A percentile compares a stretch with the other conserved stretches of the same genome.
These are phyloP conservation scores for Drosophila rubida DNA, from an alignment of 2,888 invertebrate genomes.

Conservation along the genomic window DNA sequence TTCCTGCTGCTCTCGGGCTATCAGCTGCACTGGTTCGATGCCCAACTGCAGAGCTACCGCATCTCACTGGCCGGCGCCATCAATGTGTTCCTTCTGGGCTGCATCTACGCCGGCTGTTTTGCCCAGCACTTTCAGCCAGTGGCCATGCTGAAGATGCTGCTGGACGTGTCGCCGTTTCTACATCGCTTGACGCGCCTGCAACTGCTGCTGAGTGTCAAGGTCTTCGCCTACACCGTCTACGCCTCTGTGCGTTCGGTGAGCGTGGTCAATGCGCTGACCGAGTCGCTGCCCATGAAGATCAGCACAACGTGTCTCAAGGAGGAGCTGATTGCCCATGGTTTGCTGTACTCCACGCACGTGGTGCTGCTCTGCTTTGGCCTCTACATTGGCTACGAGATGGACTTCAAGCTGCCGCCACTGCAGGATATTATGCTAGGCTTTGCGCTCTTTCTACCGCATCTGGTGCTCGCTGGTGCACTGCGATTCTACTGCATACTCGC, in stretches of 20 bases:
- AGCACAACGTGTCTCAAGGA: background rate
- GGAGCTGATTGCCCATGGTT: conserved; percentile 58
- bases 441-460: conserved; percentile 81
- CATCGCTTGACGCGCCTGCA: conserved; percentile 67
- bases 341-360: conserved; percentile 67
- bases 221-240: conserved; percentile 63
- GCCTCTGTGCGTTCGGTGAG: conserved; percentile 57
- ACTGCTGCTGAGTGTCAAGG: conserved; percentile 72
- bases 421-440: conserved; percentile 70
- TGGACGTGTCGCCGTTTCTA: conserved; percentile 76
- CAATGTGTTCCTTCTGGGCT: conserved; percentile 44
- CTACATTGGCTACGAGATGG: conserved; percentile 79
- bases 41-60: conserved; percentile 44
- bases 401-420: conserved; percentile 77
- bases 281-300: conserved; percentile 28
- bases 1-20: conserved; percentile 55
- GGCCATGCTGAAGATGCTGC: conserved; percentile 62
- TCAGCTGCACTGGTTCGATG: conserved; percentile 62
- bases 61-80: conserved; percentile 45
- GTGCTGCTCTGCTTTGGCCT: conserved; percentile 59
- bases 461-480: conserved; percentile 67
- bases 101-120: conserved; percentile 66
- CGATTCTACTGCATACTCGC: conserved; percentile 53
- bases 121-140: conserved; percentile 74
- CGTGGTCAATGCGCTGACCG: conserved; percentile 55